Base-by-base conservation (phyloP, 1,140 invertebrate species). In the Diploscapter pachys region DNA sequence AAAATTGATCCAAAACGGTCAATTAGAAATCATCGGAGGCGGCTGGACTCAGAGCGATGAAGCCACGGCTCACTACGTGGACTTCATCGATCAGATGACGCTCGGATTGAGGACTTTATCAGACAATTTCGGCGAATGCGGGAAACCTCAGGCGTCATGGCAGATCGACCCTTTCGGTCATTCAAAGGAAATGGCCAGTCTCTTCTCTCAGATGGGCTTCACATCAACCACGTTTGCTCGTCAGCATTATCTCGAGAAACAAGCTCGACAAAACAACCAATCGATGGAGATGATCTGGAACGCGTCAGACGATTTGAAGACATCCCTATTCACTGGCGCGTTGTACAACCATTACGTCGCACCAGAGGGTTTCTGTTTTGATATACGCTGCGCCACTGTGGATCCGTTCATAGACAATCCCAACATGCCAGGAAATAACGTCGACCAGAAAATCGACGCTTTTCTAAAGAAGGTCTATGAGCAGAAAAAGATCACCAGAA, bases 11-110 rank as follows among this genome's bases (percentile, higher is more conserved):
- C 5, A 55, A 55, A 9, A 56, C 81, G 94, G 93, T 4, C 90
- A 92, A 77, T 86, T 98, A 50, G 93, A 96, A 88, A 93, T 98
- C 76, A 92, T 89, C 71, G 85, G 87, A 55, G 87, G 87, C 48
- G 86, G 86, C 3, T 86, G 81, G 82, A 80, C 77, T 13, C 67
- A 95, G 93, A 94, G 96, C 86, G 95, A 98, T 83, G 95, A 98
- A 84, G 95, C 94, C 0, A 88, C 90, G 0, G 90, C 92, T 0
- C 93, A 98, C 85, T 99, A 98, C 86, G 92, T 93, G 77, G 93
- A 92, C 63, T 91, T 94, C 8, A 91, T 99, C 52, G 95, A 98
- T 87, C 94, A 98, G 86, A 94, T 95, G 83, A 88, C 89, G 11
- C 79, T 89, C 0, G 90, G 90, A 49, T 84, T 90, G 69, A 82